A percentile compares a stretch with the other conserved stretches of the same genome.
These are phyloP conservation scores for Argyresthia goedartella DNA, from an alignment of 2,888 invertebrate genomes.

Conservation along the genomic window DNA sequence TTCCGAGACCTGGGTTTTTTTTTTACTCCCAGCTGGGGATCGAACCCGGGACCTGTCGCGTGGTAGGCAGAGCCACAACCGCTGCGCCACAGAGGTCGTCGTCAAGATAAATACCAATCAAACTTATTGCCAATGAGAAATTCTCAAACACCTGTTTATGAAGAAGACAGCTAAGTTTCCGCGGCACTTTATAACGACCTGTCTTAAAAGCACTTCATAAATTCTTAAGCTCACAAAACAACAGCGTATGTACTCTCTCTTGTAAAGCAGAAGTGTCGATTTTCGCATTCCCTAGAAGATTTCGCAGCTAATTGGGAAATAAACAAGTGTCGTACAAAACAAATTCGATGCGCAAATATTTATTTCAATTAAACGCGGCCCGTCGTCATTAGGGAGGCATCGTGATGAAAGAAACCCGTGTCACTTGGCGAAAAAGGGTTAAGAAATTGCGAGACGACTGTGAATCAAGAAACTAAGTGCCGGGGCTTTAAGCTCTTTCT, in stretches of 20 bases:
- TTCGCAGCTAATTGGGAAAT: constrained; percentile 20
- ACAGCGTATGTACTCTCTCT: background rate
- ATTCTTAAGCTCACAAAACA: background rate
- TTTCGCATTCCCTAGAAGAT: constrained; percentile 3
- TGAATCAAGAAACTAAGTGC: constrained; percentile 28
- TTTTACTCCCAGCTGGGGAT: too few species aligned
- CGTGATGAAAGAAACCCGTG: constrained; percentile 35
- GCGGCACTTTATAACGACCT: background rate
- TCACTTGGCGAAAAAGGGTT: constrained; percentile 53
- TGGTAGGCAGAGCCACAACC: too few species aligned
- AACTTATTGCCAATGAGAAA: too few species aligned
- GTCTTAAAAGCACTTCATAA: background rate
- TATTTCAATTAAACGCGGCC: constrained; percentile 54
- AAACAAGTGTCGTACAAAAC: constrained; percentile 30
- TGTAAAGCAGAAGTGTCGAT: constrained; percentile 1
- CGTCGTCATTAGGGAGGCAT: constrained; percentile 4
- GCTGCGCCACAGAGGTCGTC: too few species aligned
- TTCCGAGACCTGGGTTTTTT: too few species aligned
- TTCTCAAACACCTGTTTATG: too few species aligned
- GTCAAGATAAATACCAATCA: too few species aligned
- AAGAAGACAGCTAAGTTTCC: too few species aligned
- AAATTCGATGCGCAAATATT: constrained; percentile 57
- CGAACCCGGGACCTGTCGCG: too few species aligned
- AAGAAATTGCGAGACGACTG: constrained; percentile 9
- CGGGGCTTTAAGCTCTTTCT: background rate